Base-by-base conservation (phyloP, 2,797 vertebrate species). In the Dicrostonyx torquatus region DNA sequence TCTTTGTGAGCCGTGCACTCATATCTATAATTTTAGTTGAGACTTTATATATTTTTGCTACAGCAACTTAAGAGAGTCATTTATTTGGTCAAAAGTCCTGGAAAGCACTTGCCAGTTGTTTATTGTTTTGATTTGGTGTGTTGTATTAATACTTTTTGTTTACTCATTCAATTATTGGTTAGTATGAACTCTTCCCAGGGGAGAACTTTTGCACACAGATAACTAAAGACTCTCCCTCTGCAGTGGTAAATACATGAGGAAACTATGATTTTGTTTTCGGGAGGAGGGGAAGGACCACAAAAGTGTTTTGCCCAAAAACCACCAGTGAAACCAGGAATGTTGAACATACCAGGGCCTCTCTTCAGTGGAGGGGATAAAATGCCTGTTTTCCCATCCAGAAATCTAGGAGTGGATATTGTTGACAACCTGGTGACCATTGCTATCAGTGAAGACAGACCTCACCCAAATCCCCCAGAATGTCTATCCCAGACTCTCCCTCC, bases 1-100 rank as follows among this genome's bases (percentile, higher is more conserved):
- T 48, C 60, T 94, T 90, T 90, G 50, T 91, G 89, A 91, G 4
- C 91, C 68, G 53, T 1, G 66, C 37, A 76, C n/a, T 82, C 26
- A 5, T 70, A 24, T 62, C 66, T 86, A 11, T 75, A 73, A 88
- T 94, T 90, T 96, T 94, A 87, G 72, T 84, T 94, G 72, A 79
- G 68, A 93, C 43, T 95, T 93, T 90, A 83, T 84, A 29, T 93
- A 48, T 80, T 89, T 94, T 84, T 96, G 53, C 55, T 78, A 83
- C 85, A 87, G 24, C 80, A 88, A 72, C 45, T 93, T 48, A 75
- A 90, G 60, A 55, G 18, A 86, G 31, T 64, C 89, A 37, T 50
- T 90, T 91, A 48, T 80, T 89, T 55, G 37, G 6, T 48, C 50
- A 58, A 48, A 87, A 77, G 84, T 18, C 85, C 34, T 62, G 37